phyloP scores from a whole-genome alignment of 1,140 invertebrate species.

The Danaus melanippus region DNA sequence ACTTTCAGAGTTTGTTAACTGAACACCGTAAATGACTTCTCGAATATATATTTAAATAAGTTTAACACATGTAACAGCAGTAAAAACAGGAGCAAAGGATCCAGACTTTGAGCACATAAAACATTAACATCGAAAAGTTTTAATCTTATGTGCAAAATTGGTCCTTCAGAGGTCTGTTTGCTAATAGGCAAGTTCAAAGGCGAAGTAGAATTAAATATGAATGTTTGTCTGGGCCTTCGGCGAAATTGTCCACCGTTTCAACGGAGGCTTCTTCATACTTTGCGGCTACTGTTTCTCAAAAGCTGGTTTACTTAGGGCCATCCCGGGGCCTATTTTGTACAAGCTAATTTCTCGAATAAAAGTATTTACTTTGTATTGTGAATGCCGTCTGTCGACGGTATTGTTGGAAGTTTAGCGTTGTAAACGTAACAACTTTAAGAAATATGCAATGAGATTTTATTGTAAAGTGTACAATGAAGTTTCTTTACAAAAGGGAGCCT shows the following conservation, averaged over 20 bases:
- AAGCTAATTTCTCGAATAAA: slow-evolving; percentile 45
- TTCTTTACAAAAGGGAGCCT: slow-evolving; percentile 21
- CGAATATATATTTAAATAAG: too few species aligned
- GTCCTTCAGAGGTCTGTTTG: slow-evolving; percentile 40
- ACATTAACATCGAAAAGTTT: slow-evolving; percentile 23
- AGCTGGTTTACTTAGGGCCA: slow-evolving; percentile 57
- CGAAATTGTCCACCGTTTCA: slow-evolving; percentile 44
- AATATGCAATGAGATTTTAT: slow-evolving; percentile 24
- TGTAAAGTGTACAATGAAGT: slow-evolving; percentile 19
- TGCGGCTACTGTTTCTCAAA: slow-evolving; percentile 35
- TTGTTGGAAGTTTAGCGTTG: slow-evolving; percentile 42
- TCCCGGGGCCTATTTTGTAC: slow-evolving; percentile 40
- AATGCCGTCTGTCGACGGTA: slow-evolving; percentile 49
- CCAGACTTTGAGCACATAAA: slow-evolving; percentile 12
- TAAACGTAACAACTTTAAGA: slow-evolving; percentile 29
- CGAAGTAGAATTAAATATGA: slow-evolving; percentile 61
- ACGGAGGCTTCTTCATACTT: slow-evolving; percentile 48
- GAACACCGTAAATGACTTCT: too few species aligned
- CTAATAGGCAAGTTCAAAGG: slow-evolving; percentile 48
- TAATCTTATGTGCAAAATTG: slow-evolving; percentile 38
- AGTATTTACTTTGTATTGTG: slow-evolving; percentile 61
- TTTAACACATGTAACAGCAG: slow-evolving; percentile 2
- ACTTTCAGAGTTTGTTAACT: too few species aligned
- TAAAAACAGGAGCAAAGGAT: slow-evolving; percentile 6
- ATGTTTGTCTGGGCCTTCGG: slow-evolving; percentile 55